These are phyloP conservation scores for Lasaia peninsularis DNA, from an alignment of 1,140 invertebrate genomes.

Conservation along the genomic window DNA sequence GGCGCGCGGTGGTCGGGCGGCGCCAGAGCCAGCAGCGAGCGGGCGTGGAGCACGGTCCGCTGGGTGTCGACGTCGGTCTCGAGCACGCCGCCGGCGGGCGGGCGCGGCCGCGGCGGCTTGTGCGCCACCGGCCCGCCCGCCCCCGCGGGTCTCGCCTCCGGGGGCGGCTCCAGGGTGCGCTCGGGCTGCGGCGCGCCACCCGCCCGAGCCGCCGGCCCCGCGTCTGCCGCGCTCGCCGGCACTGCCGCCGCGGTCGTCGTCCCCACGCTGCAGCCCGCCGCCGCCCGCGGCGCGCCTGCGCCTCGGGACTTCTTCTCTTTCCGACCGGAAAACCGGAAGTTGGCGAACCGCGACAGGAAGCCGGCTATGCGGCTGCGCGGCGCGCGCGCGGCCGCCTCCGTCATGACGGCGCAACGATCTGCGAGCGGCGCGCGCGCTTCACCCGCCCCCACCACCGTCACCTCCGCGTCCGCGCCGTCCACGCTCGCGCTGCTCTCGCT, in stretches of 20 bases:
- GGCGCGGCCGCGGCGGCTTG: slow-evolving; percentile 64
- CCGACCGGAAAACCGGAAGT: slow-evolving; percentile 73
- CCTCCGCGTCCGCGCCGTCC: slow-evolving; percentile 61
- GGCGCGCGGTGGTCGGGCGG: slow-evolving; percentile 75
- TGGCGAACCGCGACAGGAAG: slow-evolving; percentile 72
- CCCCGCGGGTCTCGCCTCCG: slow-evolving; percentile 45
- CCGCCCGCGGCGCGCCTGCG: slow-evolving; percentile 58
- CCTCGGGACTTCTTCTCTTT: slow-evolving; percentile 63
- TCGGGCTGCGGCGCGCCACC: slow-evolving; percentile 55
- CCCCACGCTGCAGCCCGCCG: slow-evolving; percentile 14
- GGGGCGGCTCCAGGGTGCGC: slow-evolving; percentile 44
- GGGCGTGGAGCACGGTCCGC: slow-evolving; percentile 80
- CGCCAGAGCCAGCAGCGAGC: slow-evolving; percentile 87
- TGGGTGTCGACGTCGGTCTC: slow-evolving; percentile 89
- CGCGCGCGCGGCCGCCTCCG: slow-evolving; percentile 55
- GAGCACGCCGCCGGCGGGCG: slow-evolving; percentile 81
- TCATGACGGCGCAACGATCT: slow-evolving; percentile 50
- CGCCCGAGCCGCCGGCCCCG: slow-evolving; percentile 80
- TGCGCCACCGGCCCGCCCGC: slow-evolving; percentile 58
- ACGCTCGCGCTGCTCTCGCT: slow-evolving; percentile 53
- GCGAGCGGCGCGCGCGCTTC: slow-evolving; percentile 49
- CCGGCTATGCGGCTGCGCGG: slow-evolving; percentile 69
- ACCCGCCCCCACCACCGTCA: slow-evolving; percentile 50
- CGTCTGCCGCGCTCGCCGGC: slow-evolving; percentile 59
- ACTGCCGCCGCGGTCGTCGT: slow-evolving; percentile 20